A percentile compares a stretch with the other conserved stretches of the same genome.
Conservation (phyloP, 2,113 vertebrate genomes). For the Heterotis niloticus region DNA sequence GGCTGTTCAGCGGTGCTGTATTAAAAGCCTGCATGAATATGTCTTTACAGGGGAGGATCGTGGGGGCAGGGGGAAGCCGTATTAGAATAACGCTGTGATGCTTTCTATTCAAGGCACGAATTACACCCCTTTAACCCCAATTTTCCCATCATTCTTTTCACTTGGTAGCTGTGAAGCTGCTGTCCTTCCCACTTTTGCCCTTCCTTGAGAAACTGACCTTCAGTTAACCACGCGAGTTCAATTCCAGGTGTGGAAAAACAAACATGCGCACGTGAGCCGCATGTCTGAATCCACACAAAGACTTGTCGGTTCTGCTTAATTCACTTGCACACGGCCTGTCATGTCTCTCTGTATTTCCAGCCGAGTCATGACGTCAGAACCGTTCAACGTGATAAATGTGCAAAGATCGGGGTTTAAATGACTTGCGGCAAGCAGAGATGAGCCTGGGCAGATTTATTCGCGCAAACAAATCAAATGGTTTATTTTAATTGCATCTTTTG, state of each 20-base stretch:
- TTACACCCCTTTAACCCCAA: neutral
- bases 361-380: constrained; percentile 27
- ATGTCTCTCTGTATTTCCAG: constrained; percentile 29
- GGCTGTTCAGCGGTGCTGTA: neutral
- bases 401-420: constrained; percentile 41
- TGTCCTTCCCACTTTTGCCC: no score
- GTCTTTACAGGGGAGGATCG: neutral
- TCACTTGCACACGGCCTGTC: constrained; percentile 30
- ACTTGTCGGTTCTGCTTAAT: constrained; percentile 27
- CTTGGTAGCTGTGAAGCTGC: no score
- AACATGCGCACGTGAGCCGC: neutral
- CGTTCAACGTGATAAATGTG: constrained; percentile 13
- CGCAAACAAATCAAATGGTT: constrained; percentile 37
- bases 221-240: no score
- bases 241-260: neutral
- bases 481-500: constrained; percentile 36
- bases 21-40: neutral
- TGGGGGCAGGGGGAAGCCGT: neutral
- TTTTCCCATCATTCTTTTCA: no score
- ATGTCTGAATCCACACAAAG: neutral
- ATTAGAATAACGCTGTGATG: neutral
- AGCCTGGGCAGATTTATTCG: constrained; percentile 41
- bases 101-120: neutral
- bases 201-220: no score
- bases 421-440: constrained; percentile 41